Conservation (phyloP, 2,113 vertebrate species). For the Antechinus stuartii region DNA sequence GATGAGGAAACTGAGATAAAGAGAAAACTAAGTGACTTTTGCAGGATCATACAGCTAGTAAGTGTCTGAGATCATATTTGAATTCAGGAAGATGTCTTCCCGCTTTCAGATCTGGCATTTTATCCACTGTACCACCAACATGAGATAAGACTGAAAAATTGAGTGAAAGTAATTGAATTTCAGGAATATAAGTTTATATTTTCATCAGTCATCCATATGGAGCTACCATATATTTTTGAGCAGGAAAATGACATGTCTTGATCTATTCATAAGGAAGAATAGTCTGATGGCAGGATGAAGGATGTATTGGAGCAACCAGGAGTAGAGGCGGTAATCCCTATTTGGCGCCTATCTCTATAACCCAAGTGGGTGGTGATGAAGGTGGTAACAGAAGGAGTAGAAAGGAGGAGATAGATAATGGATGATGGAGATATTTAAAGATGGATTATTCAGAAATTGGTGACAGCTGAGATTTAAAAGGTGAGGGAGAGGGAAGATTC, state of each 20-base stretch:
- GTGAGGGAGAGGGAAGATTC: not conserved
- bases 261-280: constrained; percentile 1
- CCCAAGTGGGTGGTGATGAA: not conserved
- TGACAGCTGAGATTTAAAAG: not conserved
- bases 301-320: not conserved
- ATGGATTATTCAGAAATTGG: not conserved
- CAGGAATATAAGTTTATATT: not conserved
- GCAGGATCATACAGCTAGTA: not conserved
- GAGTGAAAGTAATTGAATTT: not conserved
- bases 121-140: not conserved
- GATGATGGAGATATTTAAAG: not conserved
- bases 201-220: not conserved
- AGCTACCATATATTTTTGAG: not conserved
- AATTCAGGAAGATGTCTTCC: not conserved
- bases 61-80: not conserved
- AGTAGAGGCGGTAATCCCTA: not conserved
- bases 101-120: not conserved
- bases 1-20: not conserved
- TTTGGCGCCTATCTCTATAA: not conserved
- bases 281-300: not conserved
- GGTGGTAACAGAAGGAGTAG: not conserved
- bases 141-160: not conserved
- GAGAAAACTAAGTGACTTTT: not conserved
- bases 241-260: not conserved
- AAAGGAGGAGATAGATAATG: not conserved